Evolutionary conservation across 2,888 invertebrate species (phyloP).

Genomic region (Schrankia costaestrigalis): DNA sequence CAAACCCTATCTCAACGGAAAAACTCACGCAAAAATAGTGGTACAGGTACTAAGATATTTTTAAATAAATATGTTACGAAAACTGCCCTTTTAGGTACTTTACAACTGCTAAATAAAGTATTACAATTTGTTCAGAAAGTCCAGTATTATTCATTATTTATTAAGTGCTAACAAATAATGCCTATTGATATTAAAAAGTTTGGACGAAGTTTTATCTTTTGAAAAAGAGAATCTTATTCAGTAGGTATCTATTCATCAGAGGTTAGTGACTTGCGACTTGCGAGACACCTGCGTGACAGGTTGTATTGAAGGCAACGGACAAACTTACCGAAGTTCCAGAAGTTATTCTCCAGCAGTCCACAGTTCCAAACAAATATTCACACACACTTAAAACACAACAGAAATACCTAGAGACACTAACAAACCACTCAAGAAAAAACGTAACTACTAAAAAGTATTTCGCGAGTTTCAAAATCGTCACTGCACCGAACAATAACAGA

Average conservation of each 20-base stretch:
- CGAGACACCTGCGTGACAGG: conserved; percentile 78
- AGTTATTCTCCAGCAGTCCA: conserved; percentile 33
- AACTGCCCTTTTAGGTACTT: too few relatives aligned
- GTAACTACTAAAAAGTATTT: conserved; percentile 59
- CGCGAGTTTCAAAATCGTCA: conserved; percentile 58
- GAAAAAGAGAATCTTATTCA: not conserved
- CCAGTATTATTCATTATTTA: too few relatives aligned
- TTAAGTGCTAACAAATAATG: too few relatives aligned
- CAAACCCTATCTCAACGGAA: too few relatives aligned
- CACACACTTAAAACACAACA: conserved; percentile 47
- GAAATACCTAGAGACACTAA: conserved; percentile 42
- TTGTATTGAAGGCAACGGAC: conserved; percentile 60
- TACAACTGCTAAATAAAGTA: too few relatives aligned
- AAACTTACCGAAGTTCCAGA: conserved; percentile 55
- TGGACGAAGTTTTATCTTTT: not conserved
- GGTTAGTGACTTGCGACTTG: conserved; percentile 72
- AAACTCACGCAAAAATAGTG: too few relatives aligned
- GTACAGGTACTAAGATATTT: too few relatives aligned
- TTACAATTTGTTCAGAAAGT: too few relatives aligned
- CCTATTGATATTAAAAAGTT: too few relatives aligned
- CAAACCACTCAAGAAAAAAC: conserved; percentile 48
- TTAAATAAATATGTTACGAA: too few relatives aligned
- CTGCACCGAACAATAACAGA: conserved; percentile 36
- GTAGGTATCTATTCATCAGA: conserved; percentile 44
- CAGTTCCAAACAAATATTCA: conserved; percentile 35